These are phyloP conservation scores for Girardia tigrina DNA, from an alignment of 2,888 invertebrate genomes.

Conservation along the genomic window DNA sequence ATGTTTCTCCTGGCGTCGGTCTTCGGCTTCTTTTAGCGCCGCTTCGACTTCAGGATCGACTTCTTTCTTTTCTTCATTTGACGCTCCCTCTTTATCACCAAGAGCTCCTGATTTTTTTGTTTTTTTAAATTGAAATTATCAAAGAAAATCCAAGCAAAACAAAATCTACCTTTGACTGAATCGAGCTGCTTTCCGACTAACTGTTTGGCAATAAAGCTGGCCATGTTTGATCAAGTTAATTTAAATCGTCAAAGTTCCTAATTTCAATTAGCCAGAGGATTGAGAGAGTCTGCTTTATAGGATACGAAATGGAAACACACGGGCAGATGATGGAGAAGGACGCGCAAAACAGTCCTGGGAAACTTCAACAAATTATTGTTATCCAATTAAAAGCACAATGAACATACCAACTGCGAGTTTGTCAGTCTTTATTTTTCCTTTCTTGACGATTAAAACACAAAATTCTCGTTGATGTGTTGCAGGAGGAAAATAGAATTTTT, in stretches of 20 bases:
- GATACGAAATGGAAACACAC: conserved; percentile 1
- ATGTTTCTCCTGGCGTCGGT: conserved; percentile 94
- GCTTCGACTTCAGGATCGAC: conserved; percentile 94
- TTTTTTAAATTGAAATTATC: neutral
- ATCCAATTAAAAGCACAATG: conserved; percentile 16
- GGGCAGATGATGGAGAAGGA: neutral
- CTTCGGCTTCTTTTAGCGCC: conserved; percentile 91
- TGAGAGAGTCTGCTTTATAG: conserved; percentile 20
- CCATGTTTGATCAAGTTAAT: conserved; percentile 7
- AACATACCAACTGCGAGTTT: neutral
- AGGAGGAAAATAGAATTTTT: too few species aligned
- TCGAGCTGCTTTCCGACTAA: conserved; percentile 32
- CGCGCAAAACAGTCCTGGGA: neutral
- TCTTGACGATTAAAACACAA: neutral
- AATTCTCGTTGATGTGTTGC: conserved; percentile 17
- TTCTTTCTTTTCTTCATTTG: conserved; percentile 43
- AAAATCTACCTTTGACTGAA: conserved; percentile 30
- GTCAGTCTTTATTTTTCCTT: neutral
- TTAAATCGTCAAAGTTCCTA: conserved; percentile 21
- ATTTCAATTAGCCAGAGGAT: conserved; percentile 9
- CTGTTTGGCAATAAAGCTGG: conserved; percentile 32
- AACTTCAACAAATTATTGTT: conserved; percentile 6
- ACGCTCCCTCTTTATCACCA: conserved; percentile 44
- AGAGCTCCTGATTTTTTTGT: conserved; percentile 42
- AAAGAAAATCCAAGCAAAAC: neutral